Base-by-base conservation (phyloP, 2,888 invertebrate genomes). In the Carcina quercana region DNA sequence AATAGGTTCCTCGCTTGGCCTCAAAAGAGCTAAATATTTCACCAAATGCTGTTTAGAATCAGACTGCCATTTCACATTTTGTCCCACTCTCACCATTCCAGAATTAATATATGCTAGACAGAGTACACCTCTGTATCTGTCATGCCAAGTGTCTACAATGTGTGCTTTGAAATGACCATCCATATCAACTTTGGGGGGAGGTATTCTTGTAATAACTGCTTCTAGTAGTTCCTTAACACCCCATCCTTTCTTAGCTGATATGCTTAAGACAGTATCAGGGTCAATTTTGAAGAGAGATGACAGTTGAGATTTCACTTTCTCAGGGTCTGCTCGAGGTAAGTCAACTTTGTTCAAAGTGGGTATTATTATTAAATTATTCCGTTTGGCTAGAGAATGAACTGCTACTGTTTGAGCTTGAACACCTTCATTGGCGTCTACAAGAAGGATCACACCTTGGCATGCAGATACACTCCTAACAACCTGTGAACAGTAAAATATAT, bases 351-450 rank as follows among this genome's bases (percentile, higher is more conserved):
- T 99, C 19, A 99, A 82, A 1, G 96, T 96, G 1, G 98, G 97
- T 54, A 98, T 90, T 35, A 98, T 91, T 1, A 86, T 74, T 31
- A 98, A 74, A 50, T 96, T 90, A 45, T 89, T 89, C 30, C 89
- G 89, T 71, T 93, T 93, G 0, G 98, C 97, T 40, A 98, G 73
- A 64, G 94, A 93, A 75, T 95, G 97, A 57, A 98, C 98, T 10
- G 98, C 97, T 2, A 98, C 96, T 0, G 98, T 99, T 76, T 99
- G 98, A 0, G 98, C 98, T 82, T 98, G 96, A 2, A 97, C 91
- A 5, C 94, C 94, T 85, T 97, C 95, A 74, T 97, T 97, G 1
- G 98, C 97, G 82, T 98, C 98, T 0, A 99, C 95, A 30, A 99
- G 75, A 33, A 99, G 83, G 43, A 99, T 88, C 1, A 96, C 98